Conservation (phyloP, 2,113 vertebrate species). For the Cercocebus atys region DNA sequence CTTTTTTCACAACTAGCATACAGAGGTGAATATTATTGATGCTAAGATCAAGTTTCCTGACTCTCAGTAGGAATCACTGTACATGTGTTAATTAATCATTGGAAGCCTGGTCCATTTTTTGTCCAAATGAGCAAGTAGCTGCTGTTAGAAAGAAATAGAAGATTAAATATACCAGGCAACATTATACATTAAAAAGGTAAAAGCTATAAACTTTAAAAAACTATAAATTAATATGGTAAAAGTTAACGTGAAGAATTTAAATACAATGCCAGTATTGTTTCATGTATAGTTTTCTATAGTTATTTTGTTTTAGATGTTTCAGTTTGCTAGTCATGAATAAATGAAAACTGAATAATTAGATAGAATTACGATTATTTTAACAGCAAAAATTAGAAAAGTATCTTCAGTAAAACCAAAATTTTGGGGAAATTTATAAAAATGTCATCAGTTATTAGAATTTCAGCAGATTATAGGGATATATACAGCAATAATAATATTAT, state of each 20-base stretch:
- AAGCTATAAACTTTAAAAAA: not conserved
- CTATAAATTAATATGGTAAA: not conserved
- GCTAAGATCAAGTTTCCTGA: slow-evolving; percentile 28
- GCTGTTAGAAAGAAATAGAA: slow-evolving; percentile 12
- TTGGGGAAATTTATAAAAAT: not conserved
- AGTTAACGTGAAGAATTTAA: not conserved
- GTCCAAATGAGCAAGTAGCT: not conserved
- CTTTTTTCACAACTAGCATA: slow-evolving; percentile 37
- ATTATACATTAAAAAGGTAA: slow-evolving; percentile 1
- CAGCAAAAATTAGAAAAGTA: not conserved
- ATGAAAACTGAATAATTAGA: not conserved
- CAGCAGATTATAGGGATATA: not conserved
- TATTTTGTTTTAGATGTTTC: not conserved
- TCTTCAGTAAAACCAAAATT: not conserved
- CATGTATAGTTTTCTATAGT: not conserved
- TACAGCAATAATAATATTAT: not conserved
- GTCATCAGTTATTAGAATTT: not conserved
- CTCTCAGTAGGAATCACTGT: not conserved
- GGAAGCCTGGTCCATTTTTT: slow-evolving; percentile 2
- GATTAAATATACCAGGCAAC: not conserved
- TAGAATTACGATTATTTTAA: slow-evolving; percentile 7
- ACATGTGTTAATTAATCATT: slow-evolving; percentile 36
- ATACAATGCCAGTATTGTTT: not conserved
- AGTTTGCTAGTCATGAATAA: not conserved
- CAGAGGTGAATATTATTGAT: slow-evolving; percentile 44